Percentiles rank a stretch among this genome's conserved stretches.
These are phyloP conservation scores for Tragopan temminckii DNA, from an alignment of 2,797 vertebrate genomes.

Conservation along the genomic window DNA sequence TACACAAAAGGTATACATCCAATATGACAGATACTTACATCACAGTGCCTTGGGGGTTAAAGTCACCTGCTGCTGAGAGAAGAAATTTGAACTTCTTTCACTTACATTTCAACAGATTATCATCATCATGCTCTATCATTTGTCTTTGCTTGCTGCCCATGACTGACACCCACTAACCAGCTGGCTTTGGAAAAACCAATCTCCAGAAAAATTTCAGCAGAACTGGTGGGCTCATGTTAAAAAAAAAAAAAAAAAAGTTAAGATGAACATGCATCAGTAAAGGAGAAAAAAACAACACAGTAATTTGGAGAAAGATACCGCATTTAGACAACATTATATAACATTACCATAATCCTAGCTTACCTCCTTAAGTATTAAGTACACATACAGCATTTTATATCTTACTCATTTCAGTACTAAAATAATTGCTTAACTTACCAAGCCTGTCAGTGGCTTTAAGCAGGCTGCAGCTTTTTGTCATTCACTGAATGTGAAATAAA, in stretches of 20 bases:
- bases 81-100: slow-evolving; percentile 19
- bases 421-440: slow-evolving; percentile 8
- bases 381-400: background rate
- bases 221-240: background rate
- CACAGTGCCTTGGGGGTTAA: background rate
- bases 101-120: background rate
- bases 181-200: slow-evolving; percentile 37
- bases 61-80: background rate
- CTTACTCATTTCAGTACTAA: background rate
- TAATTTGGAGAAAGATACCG: background rate
- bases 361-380: background rate
- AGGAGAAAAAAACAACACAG: background rate
- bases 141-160: background rate
- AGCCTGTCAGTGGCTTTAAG: background rate
- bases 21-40: background rate
- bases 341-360: background rate
- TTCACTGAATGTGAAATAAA: slow-evolving; percentile 19
- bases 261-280: background rate
- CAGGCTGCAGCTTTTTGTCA: background rate
- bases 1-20: background rate
- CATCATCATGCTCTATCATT: background rate
- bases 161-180: slow-evolving; percentile 57
- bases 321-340: background rate
- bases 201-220: background rate
- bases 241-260: background rate